Evolutionary conservation across 2,113 vertebrate species (phyloP).

Genomic region (Opisthocomus hoazin): DNA sequence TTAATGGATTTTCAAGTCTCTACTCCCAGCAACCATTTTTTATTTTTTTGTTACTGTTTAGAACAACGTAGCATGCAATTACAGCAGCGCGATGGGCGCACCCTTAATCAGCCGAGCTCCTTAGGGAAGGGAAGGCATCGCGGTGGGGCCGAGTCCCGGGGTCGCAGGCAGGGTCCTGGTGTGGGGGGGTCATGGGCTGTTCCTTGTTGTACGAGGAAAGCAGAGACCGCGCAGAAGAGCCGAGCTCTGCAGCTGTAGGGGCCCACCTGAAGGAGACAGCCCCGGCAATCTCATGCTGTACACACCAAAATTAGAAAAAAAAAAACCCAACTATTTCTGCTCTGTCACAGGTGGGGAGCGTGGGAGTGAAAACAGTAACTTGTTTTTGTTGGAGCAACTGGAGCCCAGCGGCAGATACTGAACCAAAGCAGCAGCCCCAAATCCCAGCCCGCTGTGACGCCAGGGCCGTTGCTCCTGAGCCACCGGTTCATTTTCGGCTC

Average conservation of each 20-base stretch:
- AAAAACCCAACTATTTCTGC: not conserved
- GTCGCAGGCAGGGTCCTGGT: not conserved
- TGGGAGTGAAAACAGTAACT: not conserved
- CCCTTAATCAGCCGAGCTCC: not conserved
- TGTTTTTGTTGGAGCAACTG: not conserved
- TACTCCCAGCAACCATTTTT: not conserved
- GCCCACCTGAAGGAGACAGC: rapidly evolving
- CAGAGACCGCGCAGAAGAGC: rapidly evolving
- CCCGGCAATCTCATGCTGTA: rapidly evolving
- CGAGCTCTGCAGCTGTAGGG: not conserved
- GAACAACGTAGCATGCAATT: not conserved
- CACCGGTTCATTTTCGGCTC: not conserved
- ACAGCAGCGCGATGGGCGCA: not conserved
- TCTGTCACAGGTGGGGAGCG: not conserved
- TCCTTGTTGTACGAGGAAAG: not conserved
- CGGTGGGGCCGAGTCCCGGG: not conserved
- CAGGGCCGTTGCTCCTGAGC: not conserved
- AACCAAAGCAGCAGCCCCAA: not conserved
- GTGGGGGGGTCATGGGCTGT: rapidly evolving
- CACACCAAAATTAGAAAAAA: not conserved
- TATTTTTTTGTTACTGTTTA: not conserved
- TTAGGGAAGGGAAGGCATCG: not conserved
- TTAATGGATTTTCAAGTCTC: slow-evolving; percentile 41
- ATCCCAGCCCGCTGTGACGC: rapidly evolving
- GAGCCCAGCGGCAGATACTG: too few relatives aligned